Percentiles rank a stretch among this genome's conserved stretches.
Evolutionary conservation across 2,797 vertebrate genomes (phyloP).

Genomic region (Lithobates pipiens): DNA sequence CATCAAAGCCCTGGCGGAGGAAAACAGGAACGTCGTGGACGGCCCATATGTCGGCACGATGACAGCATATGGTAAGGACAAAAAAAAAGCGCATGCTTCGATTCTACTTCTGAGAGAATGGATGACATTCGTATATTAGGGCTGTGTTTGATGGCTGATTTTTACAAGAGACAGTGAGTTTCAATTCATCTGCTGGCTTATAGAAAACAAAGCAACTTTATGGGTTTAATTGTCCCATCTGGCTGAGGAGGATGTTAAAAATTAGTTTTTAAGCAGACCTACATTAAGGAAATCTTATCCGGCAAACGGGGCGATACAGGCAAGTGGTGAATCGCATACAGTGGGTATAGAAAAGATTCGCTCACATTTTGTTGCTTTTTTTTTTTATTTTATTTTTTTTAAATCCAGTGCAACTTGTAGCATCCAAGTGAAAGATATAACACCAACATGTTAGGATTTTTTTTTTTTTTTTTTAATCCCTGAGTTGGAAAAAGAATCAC

Average conservation of each 20-base stretch:
- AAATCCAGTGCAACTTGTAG: no score
- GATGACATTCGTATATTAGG: conserved; percentile 20
- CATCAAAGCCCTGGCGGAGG: conserved; percentile 95
- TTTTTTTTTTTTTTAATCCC: no score
- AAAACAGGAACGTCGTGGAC: conserved; percentile 96
- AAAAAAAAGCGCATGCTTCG: neutral
- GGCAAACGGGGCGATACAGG: no score
- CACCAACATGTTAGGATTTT: no score
- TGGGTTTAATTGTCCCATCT: neutral
- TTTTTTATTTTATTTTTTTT: no score
- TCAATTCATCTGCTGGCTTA: neutral
- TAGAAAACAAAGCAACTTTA: neutral
- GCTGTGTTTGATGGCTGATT: neutral
- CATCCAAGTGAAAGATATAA: no score
- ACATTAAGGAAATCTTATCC: no score
- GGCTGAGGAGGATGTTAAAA: neutral
- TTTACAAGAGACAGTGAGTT: neutral
- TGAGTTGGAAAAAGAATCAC: no score
- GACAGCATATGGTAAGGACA: conserved; percentile 93
- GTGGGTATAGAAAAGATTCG: no score
- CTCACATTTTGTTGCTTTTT: no score
- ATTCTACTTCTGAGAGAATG: neutral
- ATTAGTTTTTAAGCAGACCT: no score
- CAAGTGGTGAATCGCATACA: no score
- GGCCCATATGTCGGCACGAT: conserved; percentile 97